These are phyloP conservation scores for Neotoma lepida DNA, from an alignment of 2,113 vertebrate genomes.

Conservation along the genomic window DNA sequence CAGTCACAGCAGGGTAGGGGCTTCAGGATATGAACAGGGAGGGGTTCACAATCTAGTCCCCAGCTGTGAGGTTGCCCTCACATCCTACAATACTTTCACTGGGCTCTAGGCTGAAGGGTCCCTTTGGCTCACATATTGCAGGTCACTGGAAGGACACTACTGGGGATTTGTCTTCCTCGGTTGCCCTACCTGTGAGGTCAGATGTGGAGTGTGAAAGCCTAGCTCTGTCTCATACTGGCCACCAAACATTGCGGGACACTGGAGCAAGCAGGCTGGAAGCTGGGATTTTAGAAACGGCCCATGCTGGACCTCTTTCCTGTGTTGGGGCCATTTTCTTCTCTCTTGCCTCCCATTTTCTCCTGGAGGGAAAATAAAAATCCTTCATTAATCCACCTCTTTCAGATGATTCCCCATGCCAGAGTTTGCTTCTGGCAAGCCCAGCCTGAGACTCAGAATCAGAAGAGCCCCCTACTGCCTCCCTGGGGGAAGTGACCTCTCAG, in stretches of 20 bases:
- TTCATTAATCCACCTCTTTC: neutral
- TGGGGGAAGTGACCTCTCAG: neutral
- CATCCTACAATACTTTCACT: too few species aligned
- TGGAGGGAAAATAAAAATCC: neutral
- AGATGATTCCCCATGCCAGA: neutral
- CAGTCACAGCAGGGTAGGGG: neutral
- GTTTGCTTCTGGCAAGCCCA: neutral
- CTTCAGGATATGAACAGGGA: neutral
- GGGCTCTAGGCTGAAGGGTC: fast-evolving
- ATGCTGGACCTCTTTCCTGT: neutral
- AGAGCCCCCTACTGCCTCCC: neutral
- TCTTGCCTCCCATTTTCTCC: neutral
- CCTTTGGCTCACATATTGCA: too few species aligned
- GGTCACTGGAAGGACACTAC: neutral
- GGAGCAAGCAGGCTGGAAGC: neutral
- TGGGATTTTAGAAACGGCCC: too few species aligned
- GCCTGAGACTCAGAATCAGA: neutral
- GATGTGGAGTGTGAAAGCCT: fast-evolving
- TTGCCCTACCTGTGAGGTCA: neutral
- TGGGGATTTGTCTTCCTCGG: neutral
- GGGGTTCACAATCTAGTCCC: neutral
- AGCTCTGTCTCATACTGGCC: fast-evolving
- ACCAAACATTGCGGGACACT: fast-evolving
- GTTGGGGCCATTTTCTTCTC: neutral
- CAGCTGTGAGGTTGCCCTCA: neutral